Conservation (phyloP, 1,140 invertebrate genomes). For the Rhagoletis zephyria region DNA sequence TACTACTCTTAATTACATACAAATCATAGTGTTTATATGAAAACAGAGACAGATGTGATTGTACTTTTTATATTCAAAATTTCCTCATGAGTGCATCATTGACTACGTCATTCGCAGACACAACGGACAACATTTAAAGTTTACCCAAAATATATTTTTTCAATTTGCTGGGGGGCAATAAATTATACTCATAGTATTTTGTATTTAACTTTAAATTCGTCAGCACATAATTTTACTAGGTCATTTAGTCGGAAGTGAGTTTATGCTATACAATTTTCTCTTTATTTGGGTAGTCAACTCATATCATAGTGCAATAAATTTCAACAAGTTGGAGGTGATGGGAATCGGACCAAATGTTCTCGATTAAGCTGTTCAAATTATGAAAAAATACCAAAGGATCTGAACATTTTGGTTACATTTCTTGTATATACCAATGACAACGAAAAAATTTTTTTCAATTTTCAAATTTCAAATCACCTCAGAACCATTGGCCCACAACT, state of each 20-base stretch:
- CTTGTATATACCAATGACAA: too few relatives aligned
- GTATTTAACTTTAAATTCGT: slow-evolving; percentile 5
- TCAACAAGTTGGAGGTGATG: too few relatives aligned
- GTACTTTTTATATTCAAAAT: neutral
- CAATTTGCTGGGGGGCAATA: neutral
- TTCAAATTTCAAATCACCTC: too few relatives aligned
- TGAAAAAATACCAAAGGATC: too few relatives aligned
- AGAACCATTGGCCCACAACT: too few relatives aligned
- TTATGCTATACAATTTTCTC: neutral
- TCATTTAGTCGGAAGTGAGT: slow-evolving; percentile 19
- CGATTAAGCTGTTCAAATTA: too few relatives aligned
- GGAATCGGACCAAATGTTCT: too few relatives aligned
- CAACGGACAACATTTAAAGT: neutral
- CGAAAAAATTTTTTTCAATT: too few relatives aligned
- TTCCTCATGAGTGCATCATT: neutral
- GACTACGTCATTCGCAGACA: neutral
- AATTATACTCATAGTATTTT: neutral
- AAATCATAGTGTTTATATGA: neutral
- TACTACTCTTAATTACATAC: neutral
- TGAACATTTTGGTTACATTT: too few relatives aligned
- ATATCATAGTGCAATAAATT: too few relatives aligned
- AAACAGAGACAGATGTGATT: neutral
- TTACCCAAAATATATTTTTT: neutral
- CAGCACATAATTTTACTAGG: slow-evolving; percentile 3
- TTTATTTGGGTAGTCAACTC: too few relatives aligned